Base-by-base conservation (phyloP, 1,140 invertebrate genomes). In the Drosophila bocki region DNA sequence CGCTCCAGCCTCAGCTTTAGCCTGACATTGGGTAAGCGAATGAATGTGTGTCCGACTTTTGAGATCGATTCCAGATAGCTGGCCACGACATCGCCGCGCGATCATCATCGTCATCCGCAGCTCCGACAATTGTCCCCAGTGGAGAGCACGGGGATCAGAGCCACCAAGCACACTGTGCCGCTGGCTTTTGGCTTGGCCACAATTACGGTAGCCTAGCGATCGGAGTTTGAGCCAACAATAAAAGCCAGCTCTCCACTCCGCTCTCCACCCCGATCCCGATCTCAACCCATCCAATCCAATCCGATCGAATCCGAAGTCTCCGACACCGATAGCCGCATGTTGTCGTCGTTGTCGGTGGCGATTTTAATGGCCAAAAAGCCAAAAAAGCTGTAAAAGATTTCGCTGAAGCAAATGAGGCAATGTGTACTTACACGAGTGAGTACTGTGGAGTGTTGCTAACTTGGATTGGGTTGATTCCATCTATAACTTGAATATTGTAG, bases 361-460 rank as follows among this genome's bases (percentile, higher is more conserved):
- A 60, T 77, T 87, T 87, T 87, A 74, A 87, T 87, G 77, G 68
- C 76, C 63, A 45, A 29, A 58, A 74, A 50, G 53, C 67, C 75
- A 45, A 83, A 79, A 86, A 87, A 79, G 80, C 80, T 82, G 83
- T 86, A 86, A 87, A 86, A 79, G 70, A 68, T 74, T 85, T 87
- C 56, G 82, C 75, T 68, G 70, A 69, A 56, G 61, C 76, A 83
- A 86, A 83, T 87, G 82, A 87, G 78, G 58, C 60, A 80, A 65
- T 58, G 33, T 70, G 64, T 69, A 56, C 63, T 68, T 71, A 57
- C 63, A 67, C 39, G 8, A 41, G 12, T 19, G 8, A 41, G 12
- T 19, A 45, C 15, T n/a, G 32, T 61, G 13, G 19, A 11, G 8
- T 35, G 3, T 22, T 3, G 3, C 33, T 22, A 53, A 26, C 7